These are phyloP conservation scores for Drosophila rufa DNA, from an alignment of 1,140 invertebrate genomes.

Conservation along the genomic window DNA sequence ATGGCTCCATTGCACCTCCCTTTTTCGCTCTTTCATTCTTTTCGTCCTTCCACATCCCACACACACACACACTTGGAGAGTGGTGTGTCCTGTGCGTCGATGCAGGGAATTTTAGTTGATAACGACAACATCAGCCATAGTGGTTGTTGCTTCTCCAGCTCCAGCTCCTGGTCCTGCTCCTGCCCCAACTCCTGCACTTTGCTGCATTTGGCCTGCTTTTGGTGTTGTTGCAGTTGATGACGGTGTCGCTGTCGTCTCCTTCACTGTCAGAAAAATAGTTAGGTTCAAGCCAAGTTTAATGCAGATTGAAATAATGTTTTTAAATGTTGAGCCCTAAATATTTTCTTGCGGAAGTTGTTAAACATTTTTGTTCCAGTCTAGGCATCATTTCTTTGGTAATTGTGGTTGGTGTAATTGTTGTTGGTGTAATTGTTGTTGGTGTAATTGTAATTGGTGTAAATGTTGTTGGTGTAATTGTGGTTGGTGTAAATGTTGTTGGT, in stretches of 20 bases:
- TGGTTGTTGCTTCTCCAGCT: slow-evolving; percentile 5
- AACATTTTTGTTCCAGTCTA: neutral
- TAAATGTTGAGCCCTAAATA: no score
- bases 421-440: neutral
- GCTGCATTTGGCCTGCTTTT: slow-evolving; percentile 18
- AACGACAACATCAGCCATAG: slow-evolving; percentile 57
- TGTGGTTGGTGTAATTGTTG: neutral
- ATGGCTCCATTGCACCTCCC: slow-evolving; percentile 29
- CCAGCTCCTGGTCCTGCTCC: neutral
- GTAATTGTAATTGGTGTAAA: neutral
- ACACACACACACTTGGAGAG: neutral
- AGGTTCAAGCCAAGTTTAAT: neutral
- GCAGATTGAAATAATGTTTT: neutral
- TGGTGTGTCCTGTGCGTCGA: slow-evolving; percentile 61
- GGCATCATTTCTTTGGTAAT: neutral
- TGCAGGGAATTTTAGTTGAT: slow-evolving; percentile 79
- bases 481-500: neutral
- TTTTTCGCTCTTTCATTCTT: neutral
- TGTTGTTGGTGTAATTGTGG: no score
- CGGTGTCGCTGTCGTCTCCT: slow-evolving; percentile 40
- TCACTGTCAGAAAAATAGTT: neutral
- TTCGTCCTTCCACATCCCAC: neutral
- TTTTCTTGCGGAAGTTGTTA: no score
- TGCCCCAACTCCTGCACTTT: slow-evolving; percentile 1
- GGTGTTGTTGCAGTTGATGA: slow-evolving; percentile 46